Evolutionary conservation across 2,797 vertebrate species (phyloP).

Genomic region (Pitangus sulphuratus): DNA sequence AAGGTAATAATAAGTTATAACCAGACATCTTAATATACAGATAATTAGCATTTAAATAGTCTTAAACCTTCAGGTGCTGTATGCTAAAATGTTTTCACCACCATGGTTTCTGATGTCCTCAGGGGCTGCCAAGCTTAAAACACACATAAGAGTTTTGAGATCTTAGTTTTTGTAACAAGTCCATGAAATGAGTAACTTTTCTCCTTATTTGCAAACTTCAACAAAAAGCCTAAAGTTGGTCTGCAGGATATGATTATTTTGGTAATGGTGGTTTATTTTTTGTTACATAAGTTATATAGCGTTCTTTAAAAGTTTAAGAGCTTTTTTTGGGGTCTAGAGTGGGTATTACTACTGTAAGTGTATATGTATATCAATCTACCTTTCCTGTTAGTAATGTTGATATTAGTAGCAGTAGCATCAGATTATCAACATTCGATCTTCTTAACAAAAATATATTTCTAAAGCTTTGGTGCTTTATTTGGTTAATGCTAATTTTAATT

Average conservation of each 20-base stretch:
- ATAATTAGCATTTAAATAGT: background rate
- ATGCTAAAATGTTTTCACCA: background rate
- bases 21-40: background rate
- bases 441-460: background rate
- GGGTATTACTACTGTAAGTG: background rate
- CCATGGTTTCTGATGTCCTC: background rate
- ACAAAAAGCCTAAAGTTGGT: background rate
- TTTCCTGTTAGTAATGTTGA: background rate
- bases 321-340: background rate
- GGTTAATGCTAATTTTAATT: background rate
- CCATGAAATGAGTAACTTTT: background rate
- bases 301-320: background rate
- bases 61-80: background rate
- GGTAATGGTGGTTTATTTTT: background rate
- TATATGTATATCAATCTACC: background rate
- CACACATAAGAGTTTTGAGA: background rate
- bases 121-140: background rate
- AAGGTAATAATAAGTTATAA: background rate
- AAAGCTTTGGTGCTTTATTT: background rate
- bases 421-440: background rate
- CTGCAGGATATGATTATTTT: background rate
- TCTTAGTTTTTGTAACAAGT: background rate
- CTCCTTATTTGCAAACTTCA: background rate
- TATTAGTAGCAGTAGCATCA: background rate
- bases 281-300: background rate